A percentile compares a stretch with the other conserved stretches of the same genome.
Evolutionary conservation across 2,113 vertebrate genomes (phyloP).

Genomic region (Thunnus thynnus): DNA sequence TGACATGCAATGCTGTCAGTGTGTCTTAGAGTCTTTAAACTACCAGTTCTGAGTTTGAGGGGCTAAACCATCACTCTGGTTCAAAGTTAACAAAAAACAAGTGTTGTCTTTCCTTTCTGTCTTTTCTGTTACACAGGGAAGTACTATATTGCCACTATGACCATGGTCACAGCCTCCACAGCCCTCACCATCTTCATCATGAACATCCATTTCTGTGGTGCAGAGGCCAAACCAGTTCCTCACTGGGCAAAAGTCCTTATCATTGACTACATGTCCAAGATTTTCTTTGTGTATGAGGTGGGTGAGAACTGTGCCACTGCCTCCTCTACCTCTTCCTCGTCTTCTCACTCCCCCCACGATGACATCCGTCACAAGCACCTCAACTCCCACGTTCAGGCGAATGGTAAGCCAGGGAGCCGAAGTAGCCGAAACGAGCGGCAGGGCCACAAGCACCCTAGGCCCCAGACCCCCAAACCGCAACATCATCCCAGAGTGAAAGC

Average conservation of each 20-base stretch:
- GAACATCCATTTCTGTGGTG: slow-evolving; percentile 98
- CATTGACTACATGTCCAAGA: slow-evolving; percentile 97
- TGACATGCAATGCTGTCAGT: background rate
- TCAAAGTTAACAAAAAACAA: no score
- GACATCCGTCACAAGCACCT: slow-evolving; percentile 45
- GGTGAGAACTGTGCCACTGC: slow-evolving; percentile 91
- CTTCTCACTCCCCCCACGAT: slow-evolving; percentile 46
- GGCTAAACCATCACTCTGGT: no score
- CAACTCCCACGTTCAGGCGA: slow-evolving; percentile 53
- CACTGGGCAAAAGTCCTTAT: slow-evolving; percentile 95
- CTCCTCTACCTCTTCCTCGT: slow-evolving; percentile 42
- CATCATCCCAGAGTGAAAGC: slow-evolving; percentile 63
- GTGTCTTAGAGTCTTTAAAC: background rate
- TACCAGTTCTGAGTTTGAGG: no score
- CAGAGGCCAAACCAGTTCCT: slow-evolving; percentile 95
- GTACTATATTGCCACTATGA: slow-evolving; percentile 99
- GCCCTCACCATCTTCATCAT: slow-evolving; percentile 98
- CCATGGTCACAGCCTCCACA: slow-evolving; percentile 97
- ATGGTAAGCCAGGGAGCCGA: slow-evolving; percentile 65
- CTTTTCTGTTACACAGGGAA: slow-evolving; percentile 88
- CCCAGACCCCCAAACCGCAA: slow-evolving; percentile 68
- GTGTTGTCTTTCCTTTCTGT: background rate
- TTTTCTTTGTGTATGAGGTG: slow-evolving; percentile 96
- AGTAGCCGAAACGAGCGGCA: slow-evolving; percentile 36
- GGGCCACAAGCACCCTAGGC: slow-evolving; percentile 48